Conservation (phyloP, 2,888 invertebrate genomes). For the Pimpla rufipes region DNA sequence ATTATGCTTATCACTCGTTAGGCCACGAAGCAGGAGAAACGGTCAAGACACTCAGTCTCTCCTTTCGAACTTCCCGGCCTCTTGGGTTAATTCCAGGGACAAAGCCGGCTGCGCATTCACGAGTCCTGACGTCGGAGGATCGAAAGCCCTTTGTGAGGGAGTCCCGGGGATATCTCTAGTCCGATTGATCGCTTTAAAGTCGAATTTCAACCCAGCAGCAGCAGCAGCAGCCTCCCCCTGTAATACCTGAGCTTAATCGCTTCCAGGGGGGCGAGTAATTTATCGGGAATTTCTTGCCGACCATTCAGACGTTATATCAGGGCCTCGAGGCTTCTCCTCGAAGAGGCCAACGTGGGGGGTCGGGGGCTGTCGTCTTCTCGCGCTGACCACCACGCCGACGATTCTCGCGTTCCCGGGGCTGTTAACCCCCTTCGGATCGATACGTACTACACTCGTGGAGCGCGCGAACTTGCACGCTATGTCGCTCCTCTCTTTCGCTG, state of each 20-base stretch:
- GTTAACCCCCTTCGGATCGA: conserved; percentile 66
- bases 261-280: conserved; percentile 28
- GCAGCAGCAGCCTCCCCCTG: background rate
- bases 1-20: too few species aligned
- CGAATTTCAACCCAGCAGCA: background rate
- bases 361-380: conserved; percentile 1
- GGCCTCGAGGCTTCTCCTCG: conserved; percentile 3
- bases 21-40: too few species aligned
- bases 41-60: background rate
- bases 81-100: background rate
- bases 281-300: background rate
- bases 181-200: background rate
- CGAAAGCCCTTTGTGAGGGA: background rate
- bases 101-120: background rate
- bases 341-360: background rate
- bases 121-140: background rate
- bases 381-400: conserved; percentile 33
- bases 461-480: conserved; percentile 35
- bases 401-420: conserved; percentile 58
- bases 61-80: background rate
- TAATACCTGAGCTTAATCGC: conserved; percentile 15
- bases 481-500: conserved; percentile 1
- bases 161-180: background rate
- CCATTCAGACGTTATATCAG: background rate
- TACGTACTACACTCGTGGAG: conserved; percentile 24